Conservation (phyloP, 64 coral and sea anemone species). For the Montipora cactus region DNA sequence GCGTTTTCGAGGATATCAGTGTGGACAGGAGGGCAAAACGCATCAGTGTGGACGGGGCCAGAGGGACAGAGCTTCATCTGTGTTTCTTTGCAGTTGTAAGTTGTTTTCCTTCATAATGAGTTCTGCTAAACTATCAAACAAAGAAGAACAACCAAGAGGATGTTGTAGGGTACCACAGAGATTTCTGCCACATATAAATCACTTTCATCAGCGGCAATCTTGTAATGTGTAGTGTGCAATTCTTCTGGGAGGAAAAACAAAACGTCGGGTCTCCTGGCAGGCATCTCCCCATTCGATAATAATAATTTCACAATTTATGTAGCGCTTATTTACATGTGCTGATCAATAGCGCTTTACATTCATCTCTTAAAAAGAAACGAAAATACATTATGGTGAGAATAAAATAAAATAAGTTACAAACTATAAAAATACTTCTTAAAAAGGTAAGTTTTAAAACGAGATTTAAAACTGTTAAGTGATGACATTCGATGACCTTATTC, state of each 20-base stretch:
- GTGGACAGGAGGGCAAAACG: no score
- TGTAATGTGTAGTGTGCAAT: slow-evolving; percentile 33
- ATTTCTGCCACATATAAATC: slow-evolving; percentile 38
- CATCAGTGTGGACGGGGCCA: no score
- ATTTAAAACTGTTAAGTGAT: no score
- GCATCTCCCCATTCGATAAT: slow-evolving; percentile 26
- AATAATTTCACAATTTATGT: no score
- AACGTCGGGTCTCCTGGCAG: slow-evolving; percentile 42
- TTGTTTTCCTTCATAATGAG: slow-evolving; percentile 46
- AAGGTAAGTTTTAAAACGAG: no score
- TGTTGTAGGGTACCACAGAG: slow-evolving; percentile 32
- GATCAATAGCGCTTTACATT: no score
- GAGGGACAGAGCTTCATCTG: slow-evolving; percentile 21
- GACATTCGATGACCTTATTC: slow-evolving; percentile 22
- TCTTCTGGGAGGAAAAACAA: slow-evolving; percentile 47
- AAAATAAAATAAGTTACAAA: no score
- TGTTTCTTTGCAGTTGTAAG: slow-evolving; percentile 53
- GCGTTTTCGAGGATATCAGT: no score
- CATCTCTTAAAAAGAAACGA: no score
- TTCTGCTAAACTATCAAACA: slow-evolving; percentile 44
- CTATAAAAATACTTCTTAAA: no score
- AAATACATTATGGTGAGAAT: no score
- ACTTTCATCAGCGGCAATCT: slow-evolving; percentile 34
- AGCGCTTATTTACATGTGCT: no score
- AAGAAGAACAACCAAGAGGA: slow-evolving; percentile 48